Evolutionary conservation across 2,113 vertebrate species (phyloP), one percentile per base, ranked within the genome.

Genomic region (Laticauda laticaudata): DNA sequence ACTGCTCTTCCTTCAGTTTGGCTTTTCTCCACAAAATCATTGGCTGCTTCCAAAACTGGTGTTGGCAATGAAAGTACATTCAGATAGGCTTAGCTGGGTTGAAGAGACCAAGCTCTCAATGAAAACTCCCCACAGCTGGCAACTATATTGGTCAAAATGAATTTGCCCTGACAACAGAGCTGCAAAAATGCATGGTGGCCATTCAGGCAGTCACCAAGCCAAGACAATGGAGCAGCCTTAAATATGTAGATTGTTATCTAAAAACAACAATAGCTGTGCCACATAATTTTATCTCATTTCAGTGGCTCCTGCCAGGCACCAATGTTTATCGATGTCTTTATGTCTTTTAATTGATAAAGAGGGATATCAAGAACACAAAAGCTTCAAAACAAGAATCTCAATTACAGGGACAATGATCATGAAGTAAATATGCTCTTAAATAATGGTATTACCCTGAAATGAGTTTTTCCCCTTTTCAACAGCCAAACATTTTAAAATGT

Each of bases 11-110:
- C 18, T 94, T 95, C 23, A n/a, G 4, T 34, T 61, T 48, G 94
- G 64, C 61, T 93, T 87, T 91, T 12, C 86, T 87, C 94, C 81
- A 90, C 91, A 96, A 93, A 96, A 95, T 92, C 88, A 95, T 93
- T 94, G 95, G 93, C 95, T 96, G 96, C 90, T 93, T 95, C 93
- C 91, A 94, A 87, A 88, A 93, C 91, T 88, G 93, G 90, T 93
- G 55, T 45, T 55, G 51, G 24, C 34, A 55, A 75, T 29, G 24
- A 88, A 92, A 56, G 39, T 89, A 45, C 86, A 54, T 92, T 88
- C 86, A 88, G 34, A 88, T 92, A 48, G 57, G 23, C 86, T 92
- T 88, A 59, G 86, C 87, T 55, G 61, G 24, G 4, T 45, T 92
- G 61, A 88, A 89, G 15, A 75, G 61, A 43, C 21, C 23, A 61